These are phyloP conservation scores for Sebastes iracundus DNA, from an alignment of 2,797 vertebrate genomes.

Conservation along the genomic window DNA sequence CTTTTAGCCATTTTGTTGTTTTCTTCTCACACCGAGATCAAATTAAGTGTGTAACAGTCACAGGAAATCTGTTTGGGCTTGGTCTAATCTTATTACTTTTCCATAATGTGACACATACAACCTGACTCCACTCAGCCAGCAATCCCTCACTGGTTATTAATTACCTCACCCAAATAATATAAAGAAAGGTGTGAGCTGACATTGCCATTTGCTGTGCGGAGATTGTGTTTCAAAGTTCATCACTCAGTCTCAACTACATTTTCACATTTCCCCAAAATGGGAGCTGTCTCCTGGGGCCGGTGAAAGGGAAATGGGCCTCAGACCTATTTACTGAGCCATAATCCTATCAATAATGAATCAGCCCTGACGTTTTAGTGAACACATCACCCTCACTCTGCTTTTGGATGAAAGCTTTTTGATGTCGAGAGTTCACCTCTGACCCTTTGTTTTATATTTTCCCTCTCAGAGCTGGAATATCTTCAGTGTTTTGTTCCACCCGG, in stretches of 20 bases:
- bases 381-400: constrained; percentile 59
- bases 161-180: constrained; percentile 51
- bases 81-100: constrained; percentile 2
- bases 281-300: constrained; percentile 60
- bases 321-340: constrained; percentile 75
- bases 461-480: constrained; percentile 3
- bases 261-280: constrained; percentile 60
- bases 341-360: constrained; percentile 82
- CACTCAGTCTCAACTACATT: constrained; percentile 46
- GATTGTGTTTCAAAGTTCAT: constrained; percentile 67
- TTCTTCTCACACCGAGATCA: neutral
- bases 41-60: neutral
- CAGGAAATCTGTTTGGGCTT: constrained; percentile 7
- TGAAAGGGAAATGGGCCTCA: constrained; percentile 62
- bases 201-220: constrained; percentile 29
- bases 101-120: constrained; percentile 4
- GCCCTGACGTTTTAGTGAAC: constrained; percentile 64
- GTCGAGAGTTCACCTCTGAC: constrained; percentile 55
- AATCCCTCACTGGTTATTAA: constrained; percentile 48
- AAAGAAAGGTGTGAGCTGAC: constrained; percentile 41
- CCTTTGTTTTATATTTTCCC: constrained; percentile 11
- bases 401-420: constrained; percentile 71
- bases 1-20: neutral
- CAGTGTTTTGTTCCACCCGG: neutral
- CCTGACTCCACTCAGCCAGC: constrained; percentile 24